phyloP scores from a whole-genome alignment of 2,113 vertebrate genomes.

The Perca schrenkii region DNA sequence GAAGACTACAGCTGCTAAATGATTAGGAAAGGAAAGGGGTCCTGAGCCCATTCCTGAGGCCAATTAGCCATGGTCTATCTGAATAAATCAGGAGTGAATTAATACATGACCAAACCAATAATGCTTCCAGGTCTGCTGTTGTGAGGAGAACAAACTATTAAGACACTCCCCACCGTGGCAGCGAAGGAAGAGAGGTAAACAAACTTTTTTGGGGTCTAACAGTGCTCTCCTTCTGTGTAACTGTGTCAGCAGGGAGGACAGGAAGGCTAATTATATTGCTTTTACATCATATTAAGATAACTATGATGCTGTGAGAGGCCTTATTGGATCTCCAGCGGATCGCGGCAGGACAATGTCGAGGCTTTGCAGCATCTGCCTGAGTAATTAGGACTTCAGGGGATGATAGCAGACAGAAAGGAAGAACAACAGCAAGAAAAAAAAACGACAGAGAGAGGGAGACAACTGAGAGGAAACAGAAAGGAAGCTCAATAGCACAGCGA shows the following conservation, averaged over 20 bases:
- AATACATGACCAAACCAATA: slow-evolving; percentile 57
- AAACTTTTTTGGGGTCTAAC: slow-evolving; percentile 62
- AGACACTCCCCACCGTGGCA: slow-evolving; percentile 41
- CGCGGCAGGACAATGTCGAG: slow-evolving; percentile 70
- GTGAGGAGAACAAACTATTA: slow-evolving; percentile 54
- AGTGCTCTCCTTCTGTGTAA: slow-evolving; percentile 41
- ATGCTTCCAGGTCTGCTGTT: slow-evolving; percentile 39
- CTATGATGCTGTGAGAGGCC: slow-evolving; percentile 65
- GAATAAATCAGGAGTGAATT: slow-evolving; percentile 63
- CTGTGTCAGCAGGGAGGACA: slow-evolving; percentile 62
- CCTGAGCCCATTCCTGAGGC: slow-evolving; percentile 39
- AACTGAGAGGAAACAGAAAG: slow-evolving; percentile 35
- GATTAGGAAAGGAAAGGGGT: slow-evolving; percentile 23
- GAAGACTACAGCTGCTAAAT: slow-evolving; percentile 21
- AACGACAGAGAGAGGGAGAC: slow-evolving; percentile 16
- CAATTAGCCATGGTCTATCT: slow-evolving; percentile 54
- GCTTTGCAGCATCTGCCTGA: slow-evolving; percentile 74
- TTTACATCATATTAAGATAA: slow-evolving; percentile 75
- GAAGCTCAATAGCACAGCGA: slow-evolving; percentile 25
- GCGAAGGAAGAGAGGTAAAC: slow-evolving; percentile 43
- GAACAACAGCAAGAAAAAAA: slow-evolving; percentile 37
- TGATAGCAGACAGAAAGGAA: slow-evolving; percentile 54
- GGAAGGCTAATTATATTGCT: slow-evolving; percentile 67
- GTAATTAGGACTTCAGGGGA: slow-evolving; percentile 81
- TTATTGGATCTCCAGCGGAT: slow-evolving; percentile 77